Evolutionary conservation across 2,113 vertebrate genomes (phyloP), one percentile per base, ranked within the genome.

Genomic region (Paradoxurus hermaphroditus): DNA sequence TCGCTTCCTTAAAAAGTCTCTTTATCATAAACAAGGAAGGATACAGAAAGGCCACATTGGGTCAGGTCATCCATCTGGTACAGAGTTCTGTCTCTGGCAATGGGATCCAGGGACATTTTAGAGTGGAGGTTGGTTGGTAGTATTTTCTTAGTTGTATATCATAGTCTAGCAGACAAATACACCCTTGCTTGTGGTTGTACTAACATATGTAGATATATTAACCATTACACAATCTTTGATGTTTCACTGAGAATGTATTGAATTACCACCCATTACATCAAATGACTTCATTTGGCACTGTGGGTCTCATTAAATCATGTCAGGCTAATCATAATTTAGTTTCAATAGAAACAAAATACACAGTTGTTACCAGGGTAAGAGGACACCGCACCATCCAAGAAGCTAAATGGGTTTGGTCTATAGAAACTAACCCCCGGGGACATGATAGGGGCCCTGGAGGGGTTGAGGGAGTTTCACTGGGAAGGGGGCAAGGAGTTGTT

Each of bases 201-300:
- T 70, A 88, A 73, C 75, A 62, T 73, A 83, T 95, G 62, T 95
- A 95, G 90, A 93, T 68, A 34, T 82, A 92, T 83, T 96, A 95
- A 90, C 92, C 81, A 90, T 97, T 97, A 94, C 93, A 95, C 90
- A 90, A 97, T 96, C 91, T 86, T 89, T 96, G 87, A 95, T 94
- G 87, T 97, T 98, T 97, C 53, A 29, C 93, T 49, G 49, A 96
- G 90, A 96, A 96, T 92, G 62, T 96, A 91, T 94, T 95, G 77
- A 90, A 75, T 95, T 97, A 97, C 75, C 87, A 93, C 67, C 93
- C 65, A 94, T 97, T 97, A 94, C 94, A 96, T 96, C 95, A 85
- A 92, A 92, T 98, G 97, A 98, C 97, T 97, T 98, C 97, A 97
- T 96, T 97, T 97, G 97, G 90, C 90, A 89, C 72, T 67, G 46